Conservation (phyloP, 2,797 vertebrate genomes). For the Lithobates pipiens region DNA sequence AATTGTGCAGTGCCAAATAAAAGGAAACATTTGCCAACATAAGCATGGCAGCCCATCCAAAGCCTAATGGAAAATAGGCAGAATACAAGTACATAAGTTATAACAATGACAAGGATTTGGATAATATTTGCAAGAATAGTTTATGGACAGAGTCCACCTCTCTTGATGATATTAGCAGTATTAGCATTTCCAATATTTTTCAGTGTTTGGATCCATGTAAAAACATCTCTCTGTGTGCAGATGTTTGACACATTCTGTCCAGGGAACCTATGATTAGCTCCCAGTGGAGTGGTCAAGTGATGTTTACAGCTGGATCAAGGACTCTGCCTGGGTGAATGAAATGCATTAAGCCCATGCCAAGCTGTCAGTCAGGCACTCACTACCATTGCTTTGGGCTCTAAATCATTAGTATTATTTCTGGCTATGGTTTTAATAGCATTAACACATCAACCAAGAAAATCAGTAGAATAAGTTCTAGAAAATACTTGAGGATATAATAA, state of each 20-base stretch:
- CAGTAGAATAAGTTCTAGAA: neutral
- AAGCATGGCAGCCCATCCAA: neutral
- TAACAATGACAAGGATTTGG: conserved; percentile 1
- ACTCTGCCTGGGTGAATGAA: neutral
- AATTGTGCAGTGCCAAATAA: neutral
- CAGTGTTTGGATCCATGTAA: neutral
- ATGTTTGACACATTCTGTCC: neutral
- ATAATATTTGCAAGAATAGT: conserved; percentile 5
- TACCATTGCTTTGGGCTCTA: neutral
- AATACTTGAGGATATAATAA: neutral
- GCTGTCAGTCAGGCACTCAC: neutral
- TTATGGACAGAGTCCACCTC: neutral
- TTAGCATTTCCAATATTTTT: neutral
- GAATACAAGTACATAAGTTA: conserved; percentile 5
- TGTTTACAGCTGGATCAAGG: neutral
- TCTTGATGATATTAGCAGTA: neutral
- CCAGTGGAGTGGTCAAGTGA: neutral
- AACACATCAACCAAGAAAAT: neutral
- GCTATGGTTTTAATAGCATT: neutral
- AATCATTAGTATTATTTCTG: neutral
- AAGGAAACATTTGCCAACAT: neutral
- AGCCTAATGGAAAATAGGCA: neutral
- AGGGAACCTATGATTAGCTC: neutral
- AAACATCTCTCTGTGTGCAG: neutral
- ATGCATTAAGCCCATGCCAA: neutral